Base-by-base conservation (phyloP, 30 jellyfish, hydroid and myxozoan genomes). In the Aurelia aurita region DNA sequence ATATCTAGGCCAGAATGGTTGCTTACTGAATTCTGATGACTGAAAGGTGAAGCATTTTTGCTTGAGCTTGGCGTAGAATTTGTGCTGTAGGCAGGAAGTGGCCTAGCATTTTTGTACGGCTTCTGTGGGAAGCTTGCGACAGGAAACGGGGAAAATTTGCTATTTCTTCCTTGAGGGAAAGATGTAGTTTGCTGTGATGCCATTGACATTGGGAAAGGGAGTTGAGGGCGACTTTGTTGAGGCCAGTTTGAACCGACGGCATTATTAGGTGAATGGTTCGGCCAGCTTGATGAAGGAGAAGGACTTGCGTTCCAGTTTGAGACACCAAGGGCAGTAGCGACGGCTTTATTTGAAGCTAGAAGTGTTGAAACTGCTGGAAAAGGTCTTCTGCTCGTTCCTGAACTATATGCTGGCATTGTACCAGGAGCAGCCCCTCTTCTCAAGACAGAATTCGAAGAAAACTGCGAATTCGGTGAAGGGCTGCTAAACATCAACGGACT, bases 251-350 rank as follows among this genome's bases (percentile, higher is more conserved):
- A 86, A 35, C 80, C 73, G 35, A 89, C 79, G 34, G 76, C 45
- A 53, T 85, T 80, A 61, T 74, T 86, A 39, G 97, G 89, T 19
- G 84, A 82, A 31, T 80, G 96, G 60, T 68, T 84, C 69, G 99
- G 97, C 99, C 99, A 95, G 26, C 91, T 69, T 58, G 99, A 95
- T 31, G 94, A 84, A 51, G 97, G 91, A 18, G 85, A 26, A 21
- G 97, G 84, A 53, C 80, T 89, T 14, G 89, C 90, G 55, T 72
- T 74, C 97, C 97, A 89, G 72, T 79, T 76, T 34, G 97, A 90
- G 43, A 95, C 99, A 49, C 99, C 99, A 58, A 95, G 87, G 16
- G 99, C 97, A 83, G 82, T 89, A 1, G 99, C 99, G 43, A 90
- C 90, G 21, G 99, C 97, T 69, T 95, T 95, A 82, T 95, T 95